A percentile compares a stretch with the other conserved stretches of the same genome.
Conservation (phyloP, 2,888 invertebrate species). For the Carabus problematicus region DNA sequence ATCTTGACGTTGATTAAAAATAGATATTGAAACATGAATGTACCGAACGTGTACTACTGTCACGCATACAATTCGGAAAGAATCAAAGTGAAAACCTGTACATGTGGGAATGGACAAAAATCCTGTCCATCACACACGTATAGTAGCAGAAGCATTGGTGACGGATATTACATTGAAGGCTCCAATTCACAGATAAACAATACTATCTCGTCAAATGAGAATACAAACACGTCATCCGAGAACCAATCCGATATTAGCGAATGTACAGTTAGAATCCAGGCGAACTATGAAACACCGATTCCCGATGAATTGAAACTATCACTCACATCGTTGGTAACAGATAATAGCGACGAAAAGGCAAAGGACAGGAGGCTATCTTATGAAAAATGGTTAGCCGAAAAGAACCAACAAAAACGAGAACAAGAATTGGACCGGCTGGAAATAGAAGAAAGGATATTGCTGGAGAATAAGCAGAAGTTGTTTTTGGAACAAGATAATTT, state of each 20-base stretch:
- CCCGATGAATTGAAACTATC: slow-evolving; percentile 46
- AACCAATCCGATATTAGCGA: background rate
- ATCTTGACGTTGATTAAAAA: too few relatives aligned
- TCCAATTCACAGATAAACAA: background rate
- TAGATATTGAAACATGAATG: too few relatives aligned
- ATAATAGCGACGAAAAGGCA: slow-evolving; percentile 38
- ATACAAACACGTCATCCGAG: background rate
- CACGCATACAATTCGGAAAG: background rate
- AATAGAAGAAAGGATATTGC: slow-evolving; percentile 47
- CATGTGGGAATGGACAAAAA: slow-evolving; percentile 24
- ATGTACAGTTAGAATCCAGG: background rate
- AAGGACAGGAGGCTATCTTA: slow-evolving; percentile 63
- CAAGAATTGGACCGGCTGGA: slow-evolving; percentile 52
- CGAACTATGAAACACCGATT: background rate
- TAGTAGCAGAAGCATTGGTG: slow-evolving; percentile 21
- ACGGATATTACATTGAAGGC: slow-evolving; percentile 19
- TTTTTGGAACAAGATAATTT: slow-evolving; percentile 59
- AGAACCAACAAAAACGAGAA: slow-evolving; percentile 49
- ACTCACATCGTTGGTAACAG: slow-evolving; percentile 42
- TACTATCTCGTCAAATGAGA: too few relatives aligned
- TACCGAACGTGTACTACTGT: too few relatives aligned
- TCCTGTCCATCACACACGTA: slow-evolving; percentile 22
- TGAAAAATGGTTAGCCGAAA: slow-evolving; percentile 63
- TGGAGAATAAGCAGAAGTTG: slow-evolving; percentile 54
- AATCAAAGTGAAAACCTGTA: slow-evolving; percentile 30